These are phyloP conservation scores for Capricornis sumatraensis DNA, from an alignment of 2,113 vertebrate genomes.

Conservation along the genomic window DNA sequence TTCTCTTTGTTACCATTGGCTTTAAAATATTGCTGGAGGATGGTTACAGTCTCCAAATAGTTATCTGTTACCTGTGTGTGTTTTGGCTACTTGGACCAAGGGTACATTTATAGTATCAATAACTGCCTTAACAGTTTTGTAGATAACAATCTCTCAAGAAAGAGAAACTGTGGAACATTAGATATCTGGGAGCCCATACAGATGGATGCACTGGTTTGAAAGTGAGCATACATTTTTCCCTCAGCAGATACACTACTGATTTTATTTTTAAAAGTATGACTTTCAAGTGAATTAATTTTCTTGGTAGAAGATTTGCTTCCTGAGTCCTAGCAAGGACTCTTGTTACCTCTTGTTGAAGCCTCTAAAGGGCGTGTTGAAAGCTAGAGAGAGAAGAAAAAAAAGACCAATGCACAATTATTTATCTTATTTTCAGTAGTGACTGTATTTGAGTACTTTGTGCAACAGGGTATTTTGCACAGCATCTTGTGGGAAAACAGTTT, in stretches of 20 bases:
- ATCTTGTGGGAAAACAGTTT: neutral
- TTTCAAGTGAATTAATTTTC: slow-evolving; percentile 35
- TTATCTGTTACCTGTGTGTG: slow-evolving; percentile 33
- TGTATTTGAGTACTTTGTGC: neutral
- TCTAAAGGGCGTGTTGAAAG: neutral
- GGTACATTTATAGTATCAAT: neutral
- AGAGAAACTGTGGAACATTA: neutral
- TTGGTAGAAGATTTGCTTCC: neutral
- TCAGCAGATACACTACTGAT: neutral
- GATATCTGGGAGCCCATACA: neutral
- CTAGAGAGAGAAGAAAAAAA: neutral
- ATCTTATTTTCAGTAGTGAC: neutral
- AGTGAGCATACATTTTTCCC: neutral
- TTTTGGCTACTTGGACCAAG: slow-evolving; percentile 55
- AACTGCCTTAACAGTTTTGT: neutral
- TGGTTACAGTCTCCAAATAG: neutral
- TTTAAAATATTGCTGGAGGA: slow-evolving; percentile 29
- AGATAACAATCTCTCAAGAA: slow-evolving; percentile 23
- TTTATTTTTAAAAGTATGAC: neutral
- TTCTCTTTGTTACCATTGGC: neutral
- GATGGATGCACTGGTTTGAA: neutral
- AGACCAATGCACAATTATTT: neutral
- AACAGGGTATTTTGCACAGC: neutral
- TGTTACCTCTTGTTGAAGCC: neutral
- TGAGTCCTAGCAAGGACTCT: neutral